Evolutionary conservation across 92 coral and sea anemone species (phyloP).

Genomic region (Anthopleura xanthogrammica): DNA sequence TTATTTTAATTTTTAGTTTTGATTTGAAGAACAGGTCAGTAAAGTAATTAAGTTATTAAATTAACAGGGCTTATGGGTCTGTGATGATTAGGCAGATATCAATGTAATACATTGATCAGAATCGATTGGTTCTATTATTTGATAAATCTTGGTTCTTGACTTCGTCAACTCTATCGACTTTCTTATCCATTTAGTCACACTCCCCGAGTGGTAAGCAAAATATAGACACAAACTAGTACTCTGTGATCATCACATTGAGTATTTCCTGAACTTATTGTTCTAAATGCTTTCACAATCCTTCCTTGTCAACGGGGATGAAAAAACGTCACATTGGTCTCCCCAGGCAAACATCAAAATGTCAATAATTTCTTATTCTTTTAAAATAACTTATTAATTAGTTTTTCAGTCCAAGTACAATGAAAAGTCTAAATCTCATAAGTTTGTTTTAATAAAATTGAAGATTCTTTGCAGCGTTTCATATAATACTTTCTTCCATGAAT

Average conservation of each 20-base stretch:
- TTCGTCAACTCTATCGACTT: not conserved
- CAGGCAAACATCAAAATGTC: conserved; percentile 14
- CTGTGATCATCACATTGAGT: not conserved
- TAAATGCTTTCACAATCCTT: not conserved
- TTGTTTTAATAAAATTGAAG: conserved; percentile 1
- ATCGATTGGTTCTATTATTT: not conserved
- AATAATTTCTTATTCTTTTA: conserved; percentile 1
- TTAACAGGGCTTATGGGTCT: not conserved
- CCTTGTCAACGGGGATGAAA: not conserved
- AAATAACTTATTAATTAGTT: conserved; percentile 13
- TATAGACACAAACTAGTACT: not conserved
- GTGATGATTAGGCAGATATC: not conserved
- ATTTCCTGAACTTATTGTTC: not conserved
- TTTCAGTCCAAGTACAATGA: conserved; percentile 14
- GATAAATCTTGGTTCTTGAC: not conserved
- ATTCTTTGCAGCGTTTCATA: not conserved
- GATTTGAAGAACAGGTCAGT: not conserved
- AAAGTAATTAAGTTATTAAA: conserved; percentile 16
- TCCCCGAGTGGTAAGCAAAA: not conserved
- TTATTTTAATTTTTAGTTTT: not conserved
- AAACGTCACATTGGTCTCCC: not conserved
- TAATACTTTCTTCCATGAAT: conserved; percentile 12
- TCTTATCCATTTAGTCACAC: not conserved
- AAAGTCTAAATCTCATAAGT: conserved; percentile 7
- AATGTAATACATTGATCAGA: not conserved